Percentiles rank a stretch among this genome's conserved stretches.
Conservation (phyloP, 2,113 vertebrate species). For the Illadopsis cleaveri region DNA sequence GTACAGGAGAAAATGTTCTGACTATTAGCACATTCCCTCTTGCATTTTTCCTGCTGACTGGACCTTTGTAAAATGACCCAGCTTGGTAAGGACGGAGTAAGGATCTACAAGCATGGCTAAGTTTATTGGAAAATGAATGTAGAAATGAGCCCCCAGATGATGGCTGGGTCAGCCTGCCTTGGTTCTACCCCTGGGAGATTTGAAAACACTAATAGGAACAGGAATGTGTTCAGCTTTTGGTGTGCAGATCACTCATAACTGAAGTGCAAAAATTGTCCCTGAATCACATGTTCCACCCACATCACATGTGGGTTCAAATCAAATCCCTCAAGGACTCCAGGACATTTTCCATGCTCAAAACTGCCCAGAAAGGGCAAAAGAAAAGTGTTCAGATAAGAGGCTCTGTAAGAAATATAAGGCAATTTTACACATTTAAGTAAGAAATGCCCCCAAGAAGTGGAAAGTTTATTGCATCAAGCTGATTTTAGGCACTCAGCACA, state of each 20-base stretch:
- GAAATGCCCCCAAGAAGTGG: neutral
- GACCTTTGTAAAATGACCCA: neutral
- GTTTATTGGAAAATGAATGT: neutral
- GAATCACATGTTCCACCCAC: neutral
- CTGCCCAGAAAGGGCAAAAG: neutral
- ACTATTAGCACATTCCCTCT: neutral
- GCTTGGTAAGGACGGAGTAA: neutral
- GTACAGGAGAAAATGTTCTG: neutral
- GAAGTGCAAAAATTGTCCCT: neutral
- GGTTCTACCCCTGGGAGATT: neutral
- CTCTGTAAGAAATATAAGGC: neutral
- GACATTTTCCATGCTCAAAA: neutral
- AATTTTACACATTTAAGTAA: neutral
- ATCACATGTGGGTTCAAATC: neutral
- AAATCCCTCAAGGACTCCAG: neutral
- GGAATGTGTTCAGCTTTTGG: neutral
- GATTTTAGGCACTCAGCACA: neutral
- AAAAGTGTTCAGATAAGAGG: neutral
- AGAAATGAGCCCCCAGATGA: neutral
- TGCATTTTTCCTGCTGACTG: neutral
- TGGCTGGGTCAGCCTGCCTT: neutral
- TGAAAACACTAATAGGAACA: neutral
- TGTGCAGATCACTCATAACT: neutral
- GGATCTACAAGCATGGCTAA: neutral
- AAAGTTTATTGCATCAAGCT: neutral